Conservation (phyloP, 2,797 vertebrate genomes). For the Catamblyrhynchus diadema region DNA sequence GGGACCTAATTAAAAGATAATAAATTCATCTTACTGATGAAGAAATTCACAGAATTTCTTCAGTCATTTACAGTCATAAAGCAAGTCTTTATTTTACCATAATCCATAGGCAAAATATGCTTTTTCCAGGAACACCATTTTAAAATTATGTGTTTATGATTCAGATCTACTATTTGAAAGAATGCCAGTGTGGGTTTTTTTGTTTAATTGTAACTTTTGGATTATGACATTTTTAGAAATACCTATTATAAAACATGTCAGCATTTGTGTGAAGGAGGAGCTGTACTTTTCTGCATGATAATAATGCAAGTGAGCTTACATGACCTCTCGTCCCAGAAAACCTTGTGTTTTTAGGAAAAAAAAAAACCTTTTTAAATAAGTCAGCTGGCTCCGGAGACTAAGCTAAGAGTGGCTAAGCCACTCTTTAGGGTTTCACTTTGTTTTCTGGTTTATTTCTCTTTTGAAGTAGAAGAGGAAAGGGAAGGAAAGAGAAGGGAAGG, state of each 20-base stretch:
- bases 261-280: neutral
- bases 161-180: slow-evolving; percentile 22
- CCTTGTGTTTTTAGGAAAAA: neutral
- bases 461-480: neutral
- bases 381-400: neutral
- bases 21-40: slow-evolving; percentile 95
- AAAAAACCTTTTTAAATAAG: neutral
- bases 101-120: slow-evolving; percentile 72
- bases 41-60: slow-evolving; percentile 83
- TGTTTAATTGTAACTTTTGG: slow-evolving; percentile 1
- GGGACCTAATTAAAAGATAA: slow-evolving; percentile 94
- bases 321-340: neutral
- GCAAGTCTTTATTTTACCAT: slow-evolving; percentile 78
- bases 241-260: neutral
- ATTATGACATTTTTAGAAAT: neutral
- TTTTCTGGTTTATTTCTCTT: neutral
- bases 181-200: neutral
- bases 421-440: neutral
- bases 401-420: neutral
- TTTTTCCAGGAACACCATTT: slow-evolving; percentile 56
- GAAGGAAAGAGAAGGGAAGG: neutral
- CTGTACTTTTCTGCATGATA: neutral
- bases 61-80: slow-evolving; percentile 82
- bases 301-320: neutral
- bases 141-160: slow-evolving; percentile 68